A percentile compares a stretch with the other conserved stretches of the same genome.
Evolutionary conservation across 2,888 invertebrate genomes (phyloP).

Genomic region (Cacoxenus indagator): DNA sequence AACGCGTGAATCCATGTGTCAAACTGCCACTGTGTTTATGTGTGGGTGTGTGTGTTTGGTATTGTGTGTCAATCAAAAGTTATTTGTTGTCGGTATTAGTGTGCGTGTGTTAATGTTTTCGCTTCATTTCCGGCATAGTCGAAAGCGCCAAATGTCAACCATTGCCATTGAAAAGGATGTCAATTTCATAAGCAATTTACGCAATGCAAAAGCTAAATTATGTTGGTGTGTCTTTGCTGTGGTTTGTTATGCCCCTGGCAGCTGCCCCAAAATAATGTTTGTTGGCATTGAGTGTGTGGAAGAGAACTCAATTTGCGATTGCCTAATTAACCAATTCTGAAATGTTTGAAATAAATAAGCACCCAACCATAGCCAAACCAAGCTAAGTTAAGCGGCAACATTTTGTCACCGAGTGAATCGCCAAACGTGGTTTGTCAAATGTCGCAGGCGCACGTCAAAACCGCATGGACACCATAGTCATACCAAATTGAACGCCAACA

Average conservation of each 20-base stretch:
- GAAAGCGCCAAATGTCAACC: slow-evolving; percentile 24
- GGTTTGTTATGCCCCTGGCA: neutral
- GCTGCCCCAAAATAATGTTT: slow-evolving; percentile 22
- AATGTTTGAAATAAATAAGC: neutral
- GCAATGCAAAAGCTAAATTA: slow-evolving; percentile 41
- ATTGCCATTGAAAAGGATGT: slow-evolving; percentile 47
- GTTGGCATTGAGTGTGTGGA: slow-evolving; percentile 23
- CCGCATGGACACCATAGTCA: neutral
- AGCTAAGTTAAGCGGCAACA: neutral
- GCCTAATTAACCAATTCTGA: slow-evolving; percentile 60
- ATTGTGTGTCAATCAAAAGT: neutral
- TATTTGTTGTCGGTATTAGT: neutral
- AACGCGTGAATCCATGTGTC: slow-evolving; percentile 49
- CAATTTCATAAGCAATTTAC: slow-evolving; percentile 65
- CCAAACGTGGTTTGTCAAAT: slow-evolving; percentile 4
- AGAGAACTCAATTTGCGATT: slow-evolving; percentile 32
- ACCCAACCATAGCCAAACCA: neutral
- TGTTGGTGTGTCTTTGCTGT: neutral
- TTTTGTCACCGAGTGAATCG: neutral
- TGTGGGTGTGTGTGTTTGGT: slow-evolving; percentile 20
- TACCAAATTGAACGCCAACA: neutral
- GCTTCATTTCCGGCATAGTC: slow-evolving; percentile 61
- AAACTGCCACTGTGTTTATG: slow-evolving; percentile 56
- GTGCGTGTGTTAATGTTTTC: slow-evolving; percentile 40
- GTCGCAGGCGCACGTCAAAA: neutral